These are phyloP conservation scores for Coracopsis vasa DNA, from an alignment of 2,113 vertebrate genomes.

Conservation along the genomic window DNA sequence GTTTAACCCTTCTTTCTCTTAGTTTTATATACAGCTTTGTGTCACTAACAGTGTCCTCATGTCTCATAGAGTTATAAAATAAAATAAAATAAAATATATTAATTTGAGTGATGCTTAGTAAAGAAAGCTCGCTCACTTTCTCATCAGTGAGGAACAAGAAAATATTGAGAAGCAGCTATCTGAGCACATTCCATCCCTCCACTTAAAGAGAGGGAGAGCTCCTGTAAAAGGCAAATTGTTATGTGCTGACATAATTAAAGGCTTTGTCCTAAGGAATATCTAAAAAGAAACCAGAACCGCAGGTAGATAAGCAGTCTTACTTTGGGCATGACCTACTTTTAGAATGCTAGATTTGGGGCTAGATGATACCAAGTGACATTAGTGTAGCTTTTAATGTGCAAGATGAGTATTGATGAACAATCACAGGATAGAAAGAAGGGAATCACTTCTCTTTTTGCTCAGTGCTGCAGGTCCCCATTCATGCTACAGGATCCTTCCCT, in stretches of 20 bases:
- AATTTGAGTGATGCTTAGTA: neutral
- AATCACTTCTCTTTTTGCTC: neutral
- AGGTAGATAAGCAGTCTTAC: neutral
- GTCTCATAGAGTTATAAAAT: neutral
- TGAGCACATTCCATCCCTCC: neutral
- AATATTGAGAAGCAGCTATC: neutral
- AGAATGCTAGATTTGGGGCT: neutral
- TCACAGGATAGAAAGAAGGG: neutral
- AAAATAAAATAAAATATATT: neutral
- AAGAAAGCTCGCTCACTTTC: neutral
- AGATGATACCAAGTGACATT: neutral
- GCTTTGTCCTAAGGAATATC: neutral
- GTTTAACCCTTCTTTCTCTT: neutral
- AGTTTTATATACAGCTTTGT: neutral
- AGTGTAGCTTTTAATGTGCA: neutral
- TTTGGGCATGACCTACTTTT: neutral
- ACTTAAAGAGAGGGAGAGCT: neutral
- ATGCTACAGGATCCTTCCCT: neutral
- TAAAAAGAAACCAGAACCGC: neutral
- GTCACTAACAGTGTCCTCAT: neutral
- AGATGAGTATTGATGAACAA: neutral
- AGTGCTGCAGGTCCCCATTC: neutral
- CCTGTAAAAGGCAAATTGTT: neutral
- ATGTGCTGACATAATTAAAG: neutral
- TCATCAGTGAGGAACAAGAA: neutral